Percentiles rank a stretch among this genome's conserved stretches.
phyloP scores from a whole-genome alignment of 2,113 vertebrate genomes.

The Eupsittula cactorum region DNA sequence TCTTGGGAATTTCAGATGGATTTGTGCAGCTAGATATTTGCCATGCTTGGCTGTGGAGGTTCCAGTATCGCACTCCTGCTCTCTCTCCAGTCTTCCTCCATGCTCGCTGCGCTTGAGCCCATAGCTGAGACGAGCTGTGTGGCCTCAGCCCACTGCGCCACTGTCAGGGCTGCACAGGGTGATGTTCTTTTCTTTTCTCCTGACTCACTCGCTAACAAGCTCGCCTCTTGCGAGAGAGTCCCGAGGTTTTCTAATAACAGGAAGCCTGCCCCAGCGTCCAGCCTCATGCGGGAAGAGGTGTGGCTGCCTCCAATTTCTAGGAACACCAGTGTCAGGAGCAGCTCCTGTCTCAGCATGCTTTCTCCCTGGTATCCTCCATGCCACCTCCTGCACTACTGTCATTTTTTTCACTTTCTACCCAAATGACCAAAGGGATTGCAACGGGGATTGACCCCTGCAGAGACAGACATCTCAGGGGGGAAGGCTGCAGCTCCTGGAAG shows the following conservation, averaged over 20 bases:
- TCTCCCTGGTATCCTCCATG: fast-evolving
- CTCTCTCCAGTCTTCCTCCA: not conserved
- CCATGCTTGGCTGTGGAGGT: fast-evolving
- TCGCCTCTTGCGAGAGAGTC: not conserved
- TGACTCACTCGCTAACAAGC: not conserved
- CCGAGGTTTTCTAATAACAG: slow-evolving; percentile 52
- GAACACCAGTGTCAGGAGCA: not conserved
- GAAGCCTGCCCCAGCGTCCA: not conserved
- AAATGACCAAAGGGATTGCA: not conserved
- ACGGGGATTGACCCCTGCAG: fast-evolving
- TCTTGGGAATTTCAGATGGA: not conserved
- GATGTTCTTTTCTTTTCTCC: not conserved
- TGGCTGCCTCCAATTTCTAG: slow-evolving; percentile 32
- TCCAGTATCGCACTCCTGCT: not conserved
- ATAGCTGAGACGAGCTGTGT: not conserved
- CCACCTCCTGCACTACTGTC: not conserved
- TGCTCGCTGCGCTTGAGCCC: not conserved
- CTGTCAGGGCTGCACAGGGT: fast-evolving
- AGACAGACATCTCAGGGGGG: fast-evolving
- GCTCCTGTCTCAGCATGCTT: fast-evolving
- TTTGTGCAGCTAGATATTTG: not conserved
- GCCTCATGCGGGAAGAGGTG: not conserved
- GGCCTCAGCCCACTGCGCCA: not conserved
- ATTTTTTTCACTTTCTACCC: not conserved
- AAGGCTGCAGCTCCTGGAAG: not conserved